phyloP scores from a whole-genome alignment of 2,797 vertebrate genomes.

The Denticeps clupeoides region DNA sequence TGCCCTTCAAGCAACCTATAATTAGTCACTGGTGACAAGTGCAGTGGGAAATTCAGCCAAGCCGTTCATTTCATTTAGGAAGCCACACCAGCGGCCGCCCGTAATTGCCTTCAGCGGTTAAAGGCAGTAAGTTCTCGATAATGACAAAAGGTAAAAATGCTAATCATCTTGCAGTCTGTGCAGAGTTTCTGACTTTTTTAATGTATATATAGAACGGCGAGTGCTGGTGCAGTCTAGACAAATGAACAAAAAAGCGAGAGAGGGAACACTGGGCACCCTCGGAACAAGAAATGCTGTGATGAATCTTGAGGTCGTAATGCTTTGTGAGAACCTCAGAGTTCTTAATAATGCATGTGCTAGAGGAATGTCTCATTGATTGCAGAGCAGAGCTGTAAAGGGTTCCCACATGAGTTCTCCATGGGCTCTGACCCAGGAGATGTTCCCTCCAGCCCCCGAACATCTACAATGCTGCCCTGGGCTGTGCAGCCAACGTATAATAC shows the following conservation, averaged over 20 bases:
- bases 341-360: conserved; percentile 59
- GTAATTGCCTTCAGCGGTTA: too few species aligned
- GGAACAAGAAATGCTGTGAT: conserved; percentile 21
- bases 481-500: conserved; percentile 41
- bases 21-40: conserved; percentile 32
- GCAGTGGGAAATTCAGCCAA: conserved; percentile 23
- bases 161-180: too few species aligned
- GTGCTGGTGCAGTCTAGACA: conserved; percentile 8
- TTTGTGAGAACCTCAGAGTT: conserved; percentile 49
- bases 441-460: conserved; percentile 41
- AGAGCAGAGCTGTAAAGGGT: conserved; percentile 38
- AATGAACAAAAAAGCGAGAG: background rate
- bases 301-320: conserved; percentile 43
- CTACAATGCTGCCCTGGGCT: conserved; percentile 45
- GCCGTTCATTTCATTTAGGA: too few species aligned
- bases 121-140: too few species aligned
- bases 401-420: conserved; percentile 37
- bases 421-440: conserved; percentile 28
- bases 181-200: too few species aligned
- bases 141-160: too few species aligned
- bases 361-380: conserved; percentile 58
- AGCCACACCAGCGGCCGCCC: too few species aligned
- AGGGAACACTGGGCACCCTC: conserved; percentile 2
- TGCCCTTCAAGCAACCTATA: conserved; percentile 17
- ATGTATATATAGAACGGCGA: too few species aligned